Evolutionary conservation across 2,888 invertebrate genomes (phyloP).

Genomic region (Camptogramma bilineatum): DNA sequence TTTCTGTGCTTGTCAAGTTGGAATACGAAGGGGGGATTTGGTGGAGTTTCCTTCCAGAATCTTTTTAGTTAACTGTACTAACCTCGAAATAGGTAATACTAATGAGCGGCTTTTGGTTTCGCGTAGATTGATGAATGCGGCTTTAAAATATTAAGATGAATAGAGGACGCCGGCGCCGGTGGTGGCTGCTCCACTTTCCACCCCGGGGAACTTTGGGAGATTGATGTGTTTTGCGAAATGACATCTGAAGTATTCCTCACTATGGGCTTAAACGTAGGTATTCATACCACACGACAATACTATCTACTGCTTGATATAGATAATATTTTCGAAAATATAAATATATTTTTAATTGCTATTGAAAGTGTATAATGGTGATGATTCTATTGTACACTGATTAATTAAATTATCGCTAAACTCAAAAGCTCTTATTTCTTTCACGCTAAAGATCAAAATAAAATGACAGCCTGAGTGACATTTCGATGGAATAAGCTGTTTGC

Average conservation of each 20-base stretch:
- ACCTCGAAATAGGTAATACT: constrained; percentile 11
- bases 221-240: constrained; percentile 67
- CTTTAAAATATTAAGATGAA: constrained; percentile 60
- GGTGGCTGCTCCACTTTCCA: constrained; percentile 39
- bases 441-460: no score
- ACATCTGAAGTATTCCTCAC: constrained; percentile 51
- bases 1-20: constrained; percentile 1
- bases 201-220: constrained; percentile 55
- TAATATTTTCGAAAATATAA: neutral
- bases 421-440: no score
- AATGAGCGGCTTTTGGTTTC: constrained; percentile 50
- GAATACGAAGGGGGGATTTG: neutral
- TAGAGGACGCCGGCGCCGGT: no score
- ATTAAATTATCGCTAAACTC: no score
- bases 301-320: neutral
- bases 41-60: neutral
- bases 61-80: neutral
- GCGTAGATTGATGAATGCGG: constrained; percentile 57
- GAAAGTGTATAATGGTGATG: no score
- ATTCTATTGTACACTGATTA: no score
- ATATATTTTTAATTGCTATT: neutral
- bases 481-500: no score
- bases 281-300: neutral
- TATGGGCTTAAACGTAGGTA: neutral
- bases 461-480: no score